Conservation (phyloP, 2,113 vertebrate species). For the Heptranchias perlo region DNA sequence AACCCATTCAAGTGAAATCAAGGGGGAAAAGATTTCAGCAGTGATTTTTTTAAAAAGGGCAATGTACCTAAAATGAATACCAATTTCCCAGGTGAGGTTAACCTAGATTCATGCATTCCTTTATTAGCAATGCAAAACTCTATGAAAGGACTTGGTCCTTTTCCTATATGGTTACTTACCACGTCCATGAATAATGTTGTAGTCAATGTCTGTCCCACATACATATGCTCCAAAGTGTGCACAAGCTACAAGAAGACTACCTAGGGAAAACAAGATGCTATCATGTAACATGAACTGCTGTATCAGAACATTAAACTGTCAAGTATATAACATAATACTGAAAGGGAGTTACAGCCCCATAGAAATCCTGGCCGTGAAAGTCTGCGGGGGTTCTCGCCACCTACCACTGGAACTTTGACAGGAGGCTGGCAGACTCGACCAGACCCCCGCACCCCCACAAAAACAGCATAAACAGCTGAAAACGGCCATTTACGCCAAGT, state of each 20-base stretch:
- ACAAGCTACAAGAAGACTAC: conserved; percentile 86
- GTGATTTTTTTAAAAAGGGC: neutral
- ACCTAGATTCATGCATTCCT: neutral
- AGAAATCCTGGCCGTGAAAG: neutral
- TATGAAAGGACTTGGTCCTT: neutral
- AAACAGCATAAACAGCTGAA: neutral
- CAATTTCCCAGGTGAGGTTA: neutral
- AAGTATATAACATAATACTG: neutral
- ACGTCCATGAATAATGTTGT: conserved; percentile 89
- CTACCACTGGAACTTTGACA: neutral
- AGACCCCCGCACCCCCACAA: neutral
- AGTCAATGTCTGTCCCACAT: conserved; percentile 90
- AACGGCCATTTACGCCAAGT: neutral
- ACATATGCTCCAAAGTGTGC: conserved; percentile 94
- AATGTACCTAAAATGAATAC: neutral
- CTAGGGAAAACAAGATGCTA: conserved; percentile 54
- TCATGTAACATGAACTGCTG: neutral
- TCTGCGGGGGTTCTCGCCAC: neutral
- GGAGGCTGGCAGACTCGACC: neutral
- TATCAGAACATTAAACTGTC: neutral
- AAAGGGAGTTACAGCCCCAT: neutral
- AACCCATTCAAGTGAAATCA: neutral
- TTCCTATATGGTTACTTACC: conserved; percentile 57
- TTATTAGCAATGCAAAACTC: neutral
- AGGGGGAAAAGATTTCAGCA: neutral